Evolutionary conservation across 2,888 invertebrate genomes (phyloP).

Genomic region (Drosophila mayaguana): DNA sequence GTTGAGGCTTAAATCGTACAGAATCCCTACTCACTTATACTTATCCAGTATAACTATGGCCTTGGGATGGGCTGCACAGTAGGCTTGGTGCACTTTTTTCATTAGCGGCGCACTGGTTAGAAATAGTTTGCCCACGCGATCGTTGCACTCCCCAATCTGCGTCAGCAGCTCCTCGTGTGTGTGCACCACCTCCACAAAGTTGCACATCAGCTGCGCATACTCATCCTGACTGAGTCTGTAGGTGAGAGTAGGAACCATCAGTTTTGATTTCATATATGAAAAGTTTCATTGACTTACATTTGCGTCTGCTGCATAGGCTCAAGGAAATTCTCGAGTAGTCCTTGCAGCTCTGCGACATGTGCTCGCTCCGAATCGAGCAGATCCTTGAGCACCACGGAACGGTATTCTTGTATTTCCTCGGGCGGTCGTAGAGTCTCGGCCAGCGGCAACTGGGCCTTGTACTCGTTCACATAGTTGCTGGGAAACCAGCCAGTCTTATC

Average conservation of each 20-base stretch:
- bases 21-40: slow-evolving; percentile 89
- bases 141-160: slow-evolving; percentile 92
- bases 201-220: slow-evolving; percentile 94
- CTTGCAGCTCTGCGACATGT: slow-evolving; percentile 95
- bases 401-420: slow-evolving; percentile 91
- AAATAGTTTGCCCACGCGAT: slow-evolving; percentile 95
- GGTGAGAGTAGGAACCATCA: no score
- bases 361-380: slow-evolving; percentile 96
- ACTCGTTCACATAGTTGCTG: slow-evolving; percentile 97
- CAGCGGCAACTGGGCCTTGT: slow-evolving; percentile 87
- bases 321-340: slow-evolving; percentile 93
- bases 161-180: slow-evolving; percentile 93
- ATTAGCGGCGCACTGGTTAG: slow-evolving; percentile 93
- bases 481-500: slow-evolving; percentile 99
- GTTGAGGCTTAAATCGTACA: background rate
- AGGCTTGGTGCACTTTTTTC: slow-evolving; percentile 93
- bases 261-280: rapidly evolving
- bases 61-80: slow-evolving; percentile 97
- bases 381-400: slow-evolving; percentile 94
- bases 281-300: slow-evolving; percentile 88
- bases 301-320: slow-evolving; percentile 94
- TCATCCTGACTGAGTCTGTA: slow-evolving; percentile 93
- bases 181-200: slow-evolving; percentile 94
- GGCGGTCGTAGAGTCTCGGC: slow-evolving; percentile 89
- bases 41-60: slow-evolving; percentile 97